Conservation (phyloP, 2,797 vertebrate genomes). For the Danio tinwini region DNA sequence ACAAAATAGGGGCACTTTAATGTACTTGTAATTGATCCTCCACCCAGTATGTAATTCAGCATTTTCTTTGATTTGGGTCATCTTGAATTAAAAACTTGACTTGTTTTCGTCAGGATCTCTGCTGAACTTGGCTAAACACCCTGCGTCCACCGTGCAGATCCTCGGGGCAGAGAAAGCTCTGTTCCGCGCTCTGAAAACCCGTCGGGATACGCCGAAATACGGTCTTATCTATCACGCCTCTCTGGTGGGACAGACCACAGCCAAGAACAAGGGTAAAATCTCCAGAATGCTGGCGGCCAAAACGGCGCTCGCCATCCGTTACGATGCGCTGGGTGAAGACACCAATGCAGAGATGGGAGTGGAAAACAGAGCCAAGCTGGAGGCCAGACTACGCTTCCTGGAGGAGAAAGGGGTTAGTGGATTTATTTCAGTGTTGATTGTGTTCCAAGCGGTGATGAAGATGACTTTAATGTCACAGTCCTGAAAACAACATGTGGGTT, state of each 20-base stretch:
- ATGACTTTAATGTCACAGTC: conserved; percentile 55
- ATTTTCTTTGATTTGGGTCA: conserved; percentile 44
- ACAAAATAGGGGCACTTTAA: background rate
- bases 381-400: conserved; percentile 87
- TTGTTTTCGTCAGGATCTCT: conserved; percentile 83
- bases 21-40: background rate
- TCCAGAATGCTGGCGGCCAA: conserved; percentile 98
- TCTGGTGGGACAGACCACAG: conserved; percentile 92
- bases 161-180: conserved; percentile 97
- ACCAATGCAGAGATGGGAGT: conserved; percentile 91
- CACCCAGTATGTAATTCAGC: background rate
- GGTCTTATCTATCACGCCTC: conserved; percentile 98
- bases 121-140: conserved; percentile 96
- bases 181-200: conserved; percentile 95
- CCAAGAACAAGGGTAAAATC: conserved; percentile 99
- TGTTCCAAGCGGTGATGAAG: conserved; percentile 46
- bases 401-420: conserved; percentile 93
- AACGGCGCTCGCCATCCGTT: conserved; percentile 90
- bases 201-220: conserved; percentile 94
- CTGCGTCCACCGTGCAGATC: conserved; percentile 96
- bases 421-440: background rate
- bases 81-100: conserved; percentile 54
- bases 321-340: conserved; percentile 94
- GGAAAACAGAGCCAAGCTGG: conserved; percentile 94
- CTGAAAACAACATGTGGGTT: conserved; percentile 59